These are phyloP conservation scores for Gobionotothen gibberifrons DNA, from an alignment of 2,797 vertebrate genomes.

Conservation along the genomic window DNA sequence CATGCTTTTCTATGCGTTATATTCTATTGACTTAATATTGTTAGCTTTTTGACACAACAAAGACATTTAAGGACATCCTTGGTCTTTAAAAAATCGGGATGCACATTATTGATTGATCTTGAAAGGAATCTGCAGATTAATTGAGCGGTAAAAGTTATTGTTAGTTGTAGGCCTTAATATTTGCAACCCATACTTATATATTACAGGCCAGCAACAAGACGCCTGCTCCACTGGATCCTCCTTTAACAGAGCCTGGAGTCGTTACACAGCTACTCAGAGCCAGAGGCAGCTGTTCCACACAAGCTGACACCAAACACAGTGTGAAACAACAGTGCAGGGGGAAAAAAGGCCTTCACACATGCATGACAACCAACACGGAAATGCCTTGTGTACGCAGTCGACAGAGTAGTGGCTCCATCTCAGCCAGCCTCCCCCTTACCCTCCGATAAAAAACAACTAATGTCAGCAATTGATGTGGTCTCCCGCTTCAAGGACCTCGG, in stretches of 20 bases:
- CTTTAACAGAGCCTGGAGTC: constrained; percentile 25
- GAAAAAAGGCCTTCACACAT: constrained; percentile 52
- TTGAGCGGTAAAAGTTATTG: too few species aligned
- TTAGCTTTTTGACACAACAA: too few species aligned
- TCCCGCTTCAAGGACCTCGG: constrained; percentile 50
- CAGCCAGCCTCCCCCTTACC: constrained; percentile 34
- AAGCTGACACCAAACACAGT: constrained; percentile 62
- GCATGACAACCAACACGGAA: constrained; percentile 71
- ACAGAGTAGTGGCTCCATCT: constrained; percentile 55
- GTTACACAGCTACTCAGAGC: constrained; percentile 51
- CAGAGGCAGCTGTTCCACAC: constrained; percentile 72
- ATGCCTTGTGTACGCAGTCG: constrained; percentile 74
- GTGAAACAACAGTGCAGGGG: constrained; percentile 58
- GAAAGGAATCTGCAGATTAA: too few species aligned
- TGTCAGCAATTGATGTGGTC: constrained; percentile 74
- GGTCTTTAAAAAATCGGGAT: too few species aligned
- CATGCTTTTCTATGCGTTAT: too few species aligned
- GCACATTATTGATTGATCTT: too few species aligned
- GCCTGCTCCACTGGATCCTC: constrained; percentile 16
- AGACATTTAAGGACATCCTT: too few species aligned
- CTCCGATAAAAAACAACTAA: constrained; percentile 64
- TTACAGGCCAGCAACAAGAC: constrained; percentile 14
- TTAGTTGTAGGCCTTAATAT: too few species aligned
- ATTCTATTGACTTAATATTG: too few species aligned
- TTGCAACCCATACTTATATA: background rate